phyloP scores from a whole-genome alignment of 2,888 invertebrate species.

The Epirrhoe tristata region DNA sequence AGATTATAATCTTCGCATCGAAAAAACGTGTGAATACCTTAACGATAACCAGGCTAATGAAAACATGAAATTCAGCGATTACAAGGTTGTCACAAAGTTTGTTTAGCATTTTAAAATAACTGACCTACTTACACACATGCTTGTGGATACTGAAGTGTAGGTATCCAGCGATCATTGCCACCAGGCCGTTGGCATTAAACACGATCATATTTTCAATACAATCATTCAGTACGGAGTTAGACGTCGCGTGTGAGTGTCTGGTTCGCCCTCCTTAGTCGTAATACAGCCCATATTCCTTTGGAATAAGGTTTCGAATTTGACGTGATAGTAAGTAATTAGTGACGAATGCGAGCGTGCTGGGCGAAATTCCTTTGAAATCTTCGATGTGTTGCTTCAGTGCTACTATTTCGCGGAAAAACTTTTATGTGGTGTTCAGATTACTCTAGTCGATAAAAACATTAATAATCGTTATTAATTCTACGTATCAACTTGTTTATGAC shows the following conservation, averaged over 20 bases:
- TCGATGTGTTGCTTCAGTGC: conserved; percentile 58
- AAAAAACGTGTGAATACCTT: too few species aligned
- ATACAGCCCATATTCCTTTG: conserved; percentile 46
- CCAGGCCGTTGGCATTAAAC: conserved; percentile 67
- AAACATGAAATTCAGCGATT: neutral
- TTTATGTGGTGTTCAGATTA: conserved; percentile 44
- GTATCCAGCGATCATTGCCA: conserved; percentile 63
- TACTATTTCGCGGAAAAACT: conserved; percentile 50
- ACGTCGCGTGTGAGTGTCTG: conserved; percentile 72
- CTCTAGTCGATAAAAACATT: neutral
- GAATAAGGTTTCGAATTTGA: conserved; percentile 46
- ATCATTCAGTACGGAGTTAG: conserved; percentile 61
- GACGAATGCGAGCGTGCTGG: conserved; percentile 74
- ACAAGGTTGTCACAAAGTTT: conserved; percentile 30
- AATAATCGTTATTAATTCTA: neutral
- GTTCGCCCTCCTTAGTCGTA: conserved; percentile 64
- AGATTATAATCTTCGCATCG: too few species aligned
- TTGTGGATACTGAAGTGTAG: conserved; percentile 33
- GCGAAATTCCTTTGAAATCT: conserved; percentile 78
- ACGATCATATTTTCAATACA: conserved; percentile 61
- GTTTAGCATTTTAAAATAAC: conserved; percentile 39
- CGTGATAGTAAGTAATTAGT: conserved; percentile 68
- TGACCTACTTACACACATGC: conserved; percentile 56
- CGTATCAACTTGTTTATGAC: conserved; percentile 5
- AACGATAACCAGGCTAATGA: neutral